Evolutionary conservation across 1,140 invertebrate genomes (phyloP), one percentile per base, ranked within the genome.

Genomic region (Neuroterus valhalla): DNA sequence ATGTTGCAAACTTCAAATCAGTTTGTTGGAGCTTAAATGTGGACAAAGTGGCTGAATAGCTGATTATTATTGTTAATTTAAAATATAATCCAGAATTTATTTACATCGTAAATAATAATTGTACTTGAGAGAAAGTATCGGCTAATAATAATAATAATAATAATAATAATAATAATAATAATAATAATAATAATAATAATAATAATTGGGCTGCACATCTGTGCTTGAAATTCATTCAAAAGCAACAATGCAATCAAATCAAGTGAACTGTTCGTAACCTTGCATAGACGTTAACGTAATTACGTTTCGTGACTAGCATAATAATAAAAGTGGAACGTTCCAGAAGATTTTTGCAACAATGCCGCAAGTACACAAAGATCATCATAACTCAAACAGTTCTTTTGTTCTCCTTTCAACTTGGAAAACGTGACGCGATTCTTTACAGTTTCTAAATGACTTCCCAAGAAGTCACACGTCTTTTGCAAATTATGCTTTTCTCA

Each of bases 301-400:
- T 68, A 46, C 44, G 2, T 68, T 68, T 68, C 67, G 67, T 68
- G 67, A 68, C 44, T 8, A 14, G 67, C 17, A 68, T 68, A 15
- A 10, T 21, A 26, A 44, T 6, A 21, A 68, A 44, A 68, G 46
- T 45, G 43, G 67, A 68, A 68, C 67, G 44, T 68, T 48, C 26
- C 44, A 68, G 44, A 23, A 68, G 17, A 23, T 55, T 55, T 38
- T 38, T 62, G 55, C 55, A 62, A 62, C 55, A 62, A 62, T 31
- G 26, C 55, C 55, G 15, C 8, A 11, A 26, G 21, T 62, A 62
- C 23, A 62, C 26, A 62, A 62, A 15, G 31, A 31, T n/a, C 23
- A 62, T 38, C 55, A 62, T 31, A 62, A 62, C 31, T 62, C 55
- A 31, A 62, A 68, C 11, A 43, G 3, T 17, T 15, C 26, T 11